These are phyloP conservation scores for Morinoia aosen DNA, from an alignment of 2,888 invertebrate species.

Conservation along the genomic window DNA sequence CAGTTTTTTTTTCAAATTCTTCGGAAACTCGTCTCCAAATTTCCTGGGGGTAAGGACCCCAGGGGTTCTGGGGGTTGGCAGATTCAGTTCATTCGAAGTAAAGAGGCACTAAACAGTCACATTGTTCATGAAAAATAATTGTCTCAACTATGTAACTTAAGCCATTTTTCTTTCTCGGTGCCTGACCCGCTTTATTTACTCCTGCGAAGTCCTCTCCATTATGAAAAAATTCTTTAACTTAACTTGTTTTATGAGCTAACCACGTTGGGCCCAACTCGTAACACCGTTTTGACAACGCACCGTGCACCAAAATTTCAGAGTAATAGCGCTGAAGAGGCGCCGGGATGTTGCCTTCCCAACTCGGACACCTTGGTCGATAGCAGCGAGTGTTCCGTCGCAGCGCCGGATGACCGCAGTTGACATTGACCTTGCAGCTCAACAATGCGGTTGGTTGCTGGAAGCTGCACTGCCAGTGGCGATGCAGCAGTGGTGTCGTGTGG, in stretches of 20 bases:
- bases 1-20: too few species aligned
- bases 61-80: too few species aligned
- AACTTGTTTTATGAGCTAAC: neutral
- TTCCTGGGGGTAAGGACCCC: too few species aligned
- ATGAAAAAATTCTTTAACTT: neutral
- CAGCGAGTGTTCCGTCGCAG: neutral
- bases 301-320: neutral
- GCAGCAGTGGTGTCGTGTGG: slow-evolving; percentile 7
- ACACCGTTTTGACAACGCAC: neutral
- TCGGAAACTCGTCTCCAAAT: too few species aligned
- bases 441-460: slow-evolving; percentile 37
- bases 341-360: neutral
- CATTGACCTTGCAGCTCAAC: slow-evolving; percentile 19
- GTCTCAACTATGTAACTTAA: too few species aligned
- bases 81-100: too few species aligned
- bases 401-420: slow-evolving; percentile 30
- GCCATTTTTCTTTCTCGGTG: too few species aligned
- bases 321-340: neutral
- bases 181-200: neutral
- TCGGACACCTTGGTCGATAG: neutral
- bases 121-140: too few species aligned
- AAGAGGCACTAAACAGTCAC: too few species aligned
- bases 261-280: neutral
- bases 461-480: slow-evolving; percentile 37
- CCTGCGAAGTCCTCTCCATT: neutral